Conservation (phyloP, 2,113 vertebrate species). For the Excalfactoria chinensis region DNA sequence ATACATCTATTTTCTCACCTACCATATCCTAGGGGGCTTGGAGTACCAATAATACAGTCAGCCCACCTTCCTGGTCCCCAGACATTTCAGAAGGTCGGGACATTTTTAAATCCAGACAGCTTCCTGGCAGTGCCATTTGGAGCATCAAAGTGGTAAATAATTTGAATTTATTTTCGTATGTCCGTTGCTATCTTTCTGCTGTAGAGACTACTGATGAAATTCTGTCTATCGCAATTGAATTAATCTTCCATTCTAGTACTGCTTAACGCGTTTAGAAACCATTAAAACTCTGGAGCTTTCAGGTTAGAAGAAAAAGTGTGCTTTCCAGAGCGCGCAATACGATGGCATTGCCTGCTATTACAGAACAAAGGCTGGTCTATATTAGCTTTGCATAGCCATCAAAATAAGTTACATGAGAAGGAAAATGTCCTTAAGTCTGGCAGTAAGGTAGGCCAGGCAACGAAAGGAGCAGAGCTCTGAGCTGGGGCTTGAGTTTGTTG, state of each 20-base stretch:
- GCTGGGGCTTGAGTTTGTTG: background rate
- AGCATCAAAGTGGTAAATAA: conserved; percentile 99
- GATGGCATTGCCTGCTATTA: conserved; percentile 32
- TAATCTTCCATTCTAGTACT: conserved; percentile 16
- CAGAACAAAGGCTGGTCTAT: background rate
- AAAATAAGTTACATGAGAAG: background rate
- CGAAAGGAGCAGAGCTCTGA: background rate
- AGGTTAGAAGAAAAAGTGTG: background rate
- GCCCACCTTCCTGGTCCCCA: conserved; percentile 94
- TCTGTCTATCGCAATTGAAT: conserved; percentile 33
- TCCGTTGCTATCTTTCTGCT: conserved; percentile 74
- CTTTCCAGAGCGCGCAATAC: background rate
- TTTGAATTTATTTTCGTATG: conserved; percentile 81
- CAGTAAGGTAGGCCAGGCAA: conserved; percentile 19
- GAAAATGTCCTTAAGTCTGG: conserved; percentile 4
- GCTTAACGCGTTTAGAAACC: conserved; percentile 1
- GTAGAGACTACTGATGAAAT: conserved; percentile 63
- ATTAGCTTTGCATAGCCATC: background rate
- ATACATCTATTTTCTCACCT: conserved; percentile 91
- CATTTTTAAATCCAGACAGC: conserved; percentile 88
- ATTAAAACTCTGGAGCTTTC: conserved; percentile 22
- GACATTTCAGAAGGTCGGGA: conserved; percentile 92
- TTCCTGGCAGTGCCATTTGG: conserved; percentile 91
- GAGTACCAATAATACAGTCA: conserved; percentile 91
- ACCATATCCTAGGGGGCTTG: conserved; percentile 91